Evolutionary conservation across 2,113 vertebrate species (phyloP).

Genomic region (Tachysurus vachellii): DNA sequence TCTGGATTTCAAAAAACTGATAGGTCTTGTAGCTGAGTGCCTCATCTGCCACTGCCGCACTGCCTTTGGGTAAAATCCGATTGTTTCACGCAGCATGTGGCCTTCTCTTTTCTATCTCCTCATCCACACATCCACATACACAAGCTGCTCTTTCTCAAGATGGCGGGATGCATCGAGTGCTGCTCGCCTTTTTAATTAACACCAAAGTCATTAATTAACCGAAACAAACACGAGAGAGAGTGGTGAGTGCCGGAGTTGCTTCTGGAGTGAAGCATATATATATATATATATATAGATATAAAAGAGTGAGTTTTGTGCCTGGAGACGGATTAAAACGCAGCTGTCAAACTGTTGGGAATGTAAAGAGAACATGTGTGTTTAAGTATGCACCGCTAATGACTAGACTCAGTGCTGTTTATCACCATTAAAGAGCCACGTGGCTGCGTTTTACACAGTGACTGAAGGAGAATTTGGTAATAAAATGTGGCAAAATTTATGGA

Average conservation of each 20-base stretch:
- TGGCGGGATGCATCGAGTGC: conserved; percentile 50
- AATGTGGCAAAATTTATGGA: no score
- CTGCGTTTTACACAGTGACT: background rate
- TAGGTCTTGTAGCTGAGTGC: background rate
- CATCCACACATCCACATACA: background rate
- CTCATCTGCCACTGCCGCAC: background rate
- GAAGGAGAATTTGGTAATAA: background rate
- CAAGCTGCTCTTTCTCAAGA: conserved; percentile 38
- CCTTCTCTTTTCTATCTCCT: background rate
- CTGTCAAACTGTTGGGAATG: conserved; percentile 41
- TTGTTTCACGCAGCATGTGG: background rate
- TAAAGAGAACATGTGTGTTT: conserved; percentile 38
- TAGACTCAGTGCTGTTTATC: conserved; percentile 33
- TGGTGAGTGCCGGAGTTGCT: conserved; percentile 11
- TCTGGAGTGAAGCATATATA: conserved; percentile 3
- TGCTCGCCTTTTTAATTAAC: conserved; percentile 65
- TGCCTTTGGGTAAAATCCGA: conserved; percentile 8
- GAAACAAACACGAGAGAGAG: conserved; percentile 43
- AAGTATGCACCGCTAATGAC: conserved; percentile 40
- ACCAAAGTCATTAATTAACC: conserved; percentile 60
- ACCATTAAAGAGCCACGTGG: conserved; percentile 20
- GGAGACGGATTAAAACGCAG: conserved; percentile 60
- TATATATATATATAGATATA: background rate
- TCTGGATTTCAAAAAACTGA: background rate
- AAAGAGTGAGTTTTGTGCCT: conserved; percentile 21